A percentile compares a stretch with the other conserved stretches of the same genome.
These are phyloP conservation scores for Melanerpes aurifrons DNA, from an alignment of 2,113 vertebrate genomes.

Conservation along the genomic window DNA sequence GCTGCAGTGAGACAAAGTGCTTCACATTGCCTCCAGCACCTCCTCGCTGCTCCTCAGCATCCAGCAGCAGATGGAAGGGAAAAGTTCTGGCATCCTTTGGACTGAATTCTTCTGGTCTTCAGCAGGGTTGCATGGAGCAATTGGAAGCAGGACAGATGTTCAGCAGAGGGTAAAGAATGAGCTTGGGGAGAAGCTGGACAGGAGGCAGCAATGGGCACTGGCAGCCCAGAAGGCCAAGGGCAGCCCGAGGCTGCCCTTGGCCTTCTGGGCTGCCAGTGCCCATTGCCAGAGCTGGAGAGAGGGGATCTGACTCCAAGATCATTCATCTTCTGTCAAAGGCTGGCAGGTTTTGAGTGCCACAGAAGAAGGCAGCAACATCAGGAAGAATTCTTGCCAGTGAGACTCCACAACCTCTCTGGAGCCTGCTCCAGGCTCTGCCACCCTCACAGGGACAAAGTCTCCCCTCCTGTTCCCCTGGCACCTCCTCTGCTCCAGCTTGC, in stretches of 20 bases:
- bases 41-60: accelerated
- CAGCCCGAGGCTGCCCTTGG: too few relatives aligned
- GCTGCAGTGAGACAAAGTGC: accelerated
- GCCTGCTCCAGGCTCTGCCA: too few relatives aligned
- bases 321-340: background rate
- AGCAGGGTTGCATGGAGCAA: background rate
- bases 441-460: too few relatives aligned
- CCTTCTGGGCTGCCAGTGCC: too few relatives aligned
- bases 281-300: too few relatives aligned
- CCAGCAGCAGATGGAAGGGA: background rate
- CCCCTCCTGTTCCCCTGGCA: too few relatives aligned
- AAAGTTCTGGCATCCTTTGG: background rate
- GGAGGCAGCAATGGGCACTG: too few relatives aligned
- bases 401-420: too few relatives aligned
- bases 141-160: background rate
- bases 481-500: too few relatives aligned
- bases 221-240: too few relatives aligned
- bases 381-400: background rate
- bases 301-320: background rate
- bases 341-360: background rate
- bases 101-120: background rate
- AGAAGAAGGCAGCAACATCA: background rate
- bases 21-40: background rate
- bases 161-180: background rate
- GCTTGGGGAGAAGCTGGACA: background rate